Evolutionary conservation across 2,113 vertebrate species (phyloP).

Genomic region (Nyctibius bracteatus): DNA sequence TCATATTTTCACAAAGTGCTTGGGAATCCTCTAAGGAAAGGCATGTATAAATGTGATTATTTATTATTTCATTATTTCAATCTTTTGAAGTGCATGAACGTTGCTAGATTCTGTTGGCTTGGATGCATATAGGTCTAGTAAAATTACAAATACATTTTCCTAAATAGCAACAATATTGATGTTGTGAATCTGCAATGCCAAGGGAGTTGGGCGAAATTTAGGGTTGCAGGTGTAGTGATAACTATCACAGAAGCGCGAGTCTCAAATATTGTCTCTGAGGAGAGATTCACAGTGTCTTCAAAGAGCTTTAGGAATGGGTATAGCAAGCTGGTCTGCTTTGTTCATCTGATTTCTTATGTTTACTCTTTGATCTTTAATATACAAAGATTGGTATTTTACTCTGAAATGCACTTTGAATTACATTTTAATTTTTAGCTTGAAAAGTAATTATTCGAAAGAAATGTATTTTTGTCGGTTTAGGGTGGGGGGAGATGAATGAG

Average conservation of each 20-base stretch:
- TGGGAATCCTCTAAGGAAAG: not conserved
- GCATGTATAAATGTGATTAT: not conserved
- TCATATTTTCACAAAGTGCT: not conserved
- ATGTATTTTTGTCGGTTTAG: not conserved
- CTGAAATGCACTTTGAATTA: not conserved
- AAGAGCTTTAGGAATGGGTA: not conserved
- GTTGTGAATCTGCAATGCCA: not conserved
- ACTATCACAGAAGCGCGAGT: not conserved
- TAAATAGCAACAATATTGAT: not conserved
- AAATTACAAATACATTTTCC: not conserved
- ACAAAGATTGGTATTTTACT: not conserved
- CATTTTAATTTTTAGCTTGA: not conserved
- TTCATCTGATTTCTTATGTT: not conserved
- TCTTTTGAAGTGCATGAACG: not conserved
- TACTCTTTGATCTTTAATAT: not conserved
- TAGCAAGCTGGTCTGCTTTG: not conserved
- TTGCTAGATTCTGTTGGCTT: not conserved
- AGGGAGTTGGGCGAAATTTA: not conserved
- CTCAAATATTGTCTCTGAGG: not conserved
- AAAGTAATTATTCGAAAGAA: not conserved
- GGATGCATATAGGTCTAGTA: not conserved
- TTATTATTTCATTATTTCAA: not conserved
- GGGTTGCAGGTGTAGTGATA: not conserved
- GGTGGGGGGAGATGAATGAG: not conserved
- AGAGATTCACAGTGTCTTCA: not conserved